Evolutionary conservation across 1,140 invertebrate genomes (phyloP).

Genomic region (Bactericera cockerelli): DNA sequence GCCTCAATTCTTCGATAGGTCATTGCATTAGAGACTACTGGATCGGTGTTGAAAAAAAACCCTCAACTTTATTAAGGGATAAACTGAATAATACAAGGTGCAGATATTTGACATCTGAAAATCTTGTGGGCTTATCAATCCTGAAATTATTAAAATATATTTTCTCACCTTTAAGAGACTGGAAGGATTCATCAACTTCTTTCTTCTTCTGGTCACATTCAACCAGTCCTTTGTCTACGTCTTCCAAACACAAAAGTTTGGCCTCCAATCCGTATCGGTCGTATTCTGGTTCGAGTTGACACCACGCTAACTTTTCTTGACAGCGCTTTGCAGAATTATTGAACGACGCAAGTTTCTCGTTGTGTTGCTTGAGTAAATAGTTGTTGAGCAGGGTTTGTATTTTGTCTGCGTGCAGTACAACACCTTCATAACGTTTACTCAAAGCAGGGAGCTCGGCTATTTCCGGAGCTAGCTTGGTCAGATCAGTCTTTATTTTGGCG

Average conservation of each 20-base stretch:
- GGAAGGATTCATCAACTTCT: constrained; percentile 48
- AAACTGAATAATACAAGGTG: too few species aligned
- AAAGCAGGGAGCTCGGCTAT: constrained; percentile 42
- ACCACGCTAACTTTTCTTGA: constrained; percentile 85
- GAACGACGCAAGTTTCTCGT: constrained; percentile 64
- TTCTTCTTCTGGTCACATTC: constrained; percentile 46
- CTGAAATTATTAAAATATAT: too few species aligned
- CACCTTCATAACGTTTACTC: constrained; percentile 57
- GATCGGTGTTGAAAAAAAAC: too few species aligned
- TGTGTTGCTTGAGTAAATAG: constrained; percentile 74
- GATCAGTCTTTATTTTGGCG: constrained; percentile 31
- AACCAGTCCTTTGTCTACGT: constrained; percentile 52
- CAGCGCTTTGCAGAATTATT: constrained; percentile 60
- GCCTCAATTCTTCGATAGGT: too few species aligned
- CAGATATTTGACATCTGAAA: too few species aligned
- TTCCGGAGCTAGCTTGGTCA: constrained; percentile 39
- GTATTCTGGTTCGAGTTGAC: constrained; percentile 66
- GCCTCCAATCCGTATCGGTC: constrained; percentile 87
- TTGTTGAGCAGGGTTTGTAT: constrained; percentile 61
- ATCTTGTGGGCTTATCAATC: too few species aligned
- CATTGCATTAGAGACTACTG: too few species aligned
- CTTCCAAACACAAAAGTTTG: constrained; percentile 64
- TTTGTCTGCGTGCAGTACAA: constrained; percentile 57
- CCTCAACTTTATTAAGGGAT: too few species aligned
- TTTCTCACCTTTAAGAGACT: constrained; percentile 21